Base-by-base conservation (phyloP, 2,113 vertebrate species). In the Dicentrarchus labrax region DNA sequence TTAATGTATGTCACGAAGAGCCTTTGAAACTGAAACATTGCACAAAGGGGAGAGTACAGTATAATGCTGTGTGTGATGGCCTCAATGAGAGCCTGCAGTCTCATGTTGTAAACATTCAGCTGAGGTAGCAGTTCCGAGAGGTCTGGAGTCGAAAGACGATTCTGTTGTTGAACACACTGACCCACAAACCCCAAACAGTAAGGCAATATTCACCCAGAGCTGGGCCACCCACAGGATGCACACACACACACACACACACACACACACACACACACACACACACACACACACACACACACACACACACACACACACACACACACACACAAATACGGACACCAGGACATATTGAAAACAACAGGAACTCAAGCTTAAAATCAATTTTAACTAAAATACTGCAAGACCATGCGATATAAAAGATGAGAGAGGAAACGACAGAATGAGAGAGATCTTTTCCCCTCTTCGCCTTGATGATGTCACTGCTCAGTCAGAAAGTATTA, bases 181-280 rank as follows among this genome's bases (percentile, higher is more conserved):
- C 81, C 78, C 85, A 84, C 75, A 83, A 88, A 90, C 75, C 69
- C 72, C 54, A 66, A 80, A 75, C 73, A 60, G 50, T 13, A 38
- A 77, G 84, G 66, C 19, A 30, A 45, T 71, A 66, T 78, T 67
- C 80, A 10, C n/a, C 1, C 2, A 56, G 45, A 82, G 82, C 72
- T 11, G 10, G 75, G 67, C 70, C 82, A 83, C 81, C 39, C 76
- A 72, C 54, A 72, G 56, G 13, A 80, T n/a, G 5, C 60, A 70
- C 54, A n/a, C 24, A n/a, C 30, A 30, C 30, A 30, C 2, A 2
- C 6, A 13, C 6, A 53, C 61, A 65, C 6, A 12, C 8, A 47
- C 6, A 1, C 11, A 69, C 38, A 72, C 11, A 24, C 38, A n/a
- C 30, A 71, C 4, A 13, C 2, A 2, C 6, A 13, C 6, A 53